phyloP scores from a whole-genome alignment of 2,113 vertebrate species.

The Lagopus muta region DNA sequence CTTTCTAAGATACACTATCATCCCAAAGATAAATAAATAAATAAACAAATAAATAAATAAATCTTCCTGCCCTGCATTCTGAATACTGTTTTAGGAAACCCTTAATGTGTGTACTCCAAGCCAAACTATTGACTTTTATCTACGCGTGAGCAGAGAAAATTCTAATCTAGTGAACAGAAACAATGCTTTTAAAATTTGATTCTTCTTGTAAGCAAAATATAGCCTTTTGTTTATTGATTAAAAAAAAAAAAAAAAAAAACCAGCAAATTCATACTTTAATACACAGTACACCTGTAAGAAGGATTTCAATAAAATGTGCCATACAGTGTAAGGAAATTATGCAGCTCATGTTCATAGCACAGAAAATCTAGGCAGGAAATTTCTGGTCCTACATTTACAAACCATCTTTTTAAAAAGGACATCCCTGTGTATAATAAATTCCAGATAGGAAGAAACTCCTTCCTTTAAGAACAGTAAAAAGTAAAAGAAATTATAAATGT shows the following conservation, averaged over 20 bases:
- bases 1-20: conserved; percentile 77
- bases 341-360: not conserved
- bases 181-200: not conserved
- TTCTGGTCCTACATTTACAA: not conserved
- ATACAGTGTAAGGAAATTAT: not conserved
- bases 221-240: not conserved
- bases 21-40: conserved; percentile 35
- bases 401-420: not conserved
- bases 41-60: conserved; percentile 25
- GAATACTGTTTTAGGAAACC: conserved; percentile 42
- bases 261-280: not conserved
- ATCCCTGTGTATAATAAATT: not conserved
- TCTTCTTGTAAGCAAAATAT: not conserved
- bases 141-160: not conserved
- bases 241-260: not conserved
- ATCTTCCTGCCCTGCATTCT: conserved; percentile 41
- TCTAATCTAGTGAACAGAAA: not conserved
- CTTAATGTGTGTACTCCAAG: not conserved
- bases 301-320: not conserved
- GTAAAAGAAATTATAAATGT: not conserved
- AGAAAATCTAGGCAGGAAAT: not conserved
- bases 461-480: not conserved
- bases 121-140: not conserved
- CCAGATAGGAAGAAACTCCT: not conserved
- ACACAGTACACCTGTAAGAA: not conserved